Conservation (phyloP, 2,888 invertebrate genomes). For the Minunthozetes semirufus region DNA sequence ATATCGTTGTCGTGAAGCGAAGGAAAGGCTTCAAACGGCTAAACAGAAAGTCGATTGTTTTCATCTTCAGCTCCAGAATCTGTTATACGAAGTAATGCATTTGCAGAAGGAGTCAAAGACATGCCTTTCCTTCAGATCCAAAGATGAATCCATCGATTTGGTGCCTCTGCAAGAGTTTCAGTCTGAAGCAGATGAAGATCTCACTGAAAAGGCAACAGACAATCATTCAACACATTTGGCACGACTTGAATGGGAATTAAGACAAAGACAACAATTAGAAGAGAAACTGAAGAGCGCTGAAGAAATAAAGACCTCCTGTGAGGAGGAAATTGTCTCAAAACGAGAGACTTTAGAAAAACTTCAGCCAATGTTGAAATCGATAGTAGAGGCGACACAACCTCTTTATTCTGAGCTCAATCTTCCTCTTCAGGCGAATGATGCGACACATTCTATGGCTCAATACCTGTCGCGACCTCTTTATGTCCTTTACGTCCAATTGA, state of each 20-base stretch:
- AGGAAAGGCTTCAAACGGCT: conserved; percentile 67
- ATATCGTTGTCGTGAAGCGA: conserved; percentile 70
- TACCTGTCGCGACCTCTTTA: conserved; percentile 75
- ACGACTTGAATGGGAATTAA: conserved; percentile 82
- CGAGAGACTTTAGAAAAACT: conserved; percentile 66
- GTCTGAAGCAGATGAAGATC: conserved; percentile 63
- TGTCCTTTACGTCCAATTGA: conserved; percentile 69
- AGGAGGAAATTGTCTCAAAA: conserved; percentile 65
- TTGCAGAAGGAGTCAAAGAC: conserved; percentile 89
- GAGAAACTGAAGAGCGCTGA: conserved; percentile 67
- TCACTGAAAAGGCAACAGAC: conserved; percentile 54
- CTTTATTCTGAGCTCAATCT: conserved; percentile 79
- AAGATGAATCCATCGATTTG: conserved; percentile 85
- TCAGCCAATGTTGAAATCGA: conserved; percentile 36
- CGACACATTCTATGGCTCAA: conserved; percentile 66
- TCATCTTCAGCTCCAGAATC: conserved; percentile 81
- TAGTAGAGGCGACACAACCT: conserved; percentile 68
- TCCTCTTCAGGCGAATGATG: conserved; percentile 67
- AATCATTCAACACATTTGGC: conserved; percentile 74
- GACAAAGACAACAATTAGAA: conserved; percentile 74
- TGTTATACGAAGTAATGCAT: conserved; percentile 88
- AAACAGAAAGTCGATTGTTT: conserved; percentile 83
- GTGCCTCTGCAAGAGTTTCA: conserved; percentile 77
- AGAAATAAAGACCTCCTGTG: conserved; percentile 67
- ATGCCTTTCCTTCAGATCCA: conserved; percentile 88